Conservation (phyloP, 2,888 invertebrate species). For the Endotricha flammealis region DNA sequence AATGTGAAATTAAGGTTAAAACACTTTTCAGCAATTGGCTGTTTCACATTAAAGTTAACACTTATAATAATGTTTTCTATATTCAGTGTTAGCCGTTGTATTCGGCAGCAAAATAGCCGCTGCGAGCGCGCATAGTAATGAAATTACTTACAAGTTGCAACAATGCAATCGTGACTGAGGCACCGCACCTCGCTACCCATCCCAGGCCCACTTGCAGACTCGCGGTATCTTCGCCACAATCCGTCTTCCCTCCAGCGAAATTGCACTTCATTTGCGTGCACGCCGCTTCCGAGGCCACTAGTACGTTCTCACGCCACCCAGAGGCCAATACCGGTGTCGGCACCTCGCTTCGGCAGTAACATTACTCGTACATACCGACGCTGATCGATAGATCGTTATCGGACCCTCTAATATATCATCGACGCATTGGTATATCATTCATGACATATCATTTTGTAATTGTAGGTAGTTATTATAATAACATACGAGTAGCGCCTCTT, state of each 20-base stretch:
- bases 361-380: constrained; percentile 30
- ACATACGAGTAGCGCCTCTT: constrained; percentile 18
- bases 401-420: constrained; percentile 33
- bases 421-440: constrained; percentile 37
- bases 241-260: constrained; percentile 49
- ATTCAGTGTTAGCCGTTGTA: constrained; percentile 5
- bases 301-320: constrained; percentile 56
- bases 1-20: too few species aligned
- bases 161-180: constrained; percentile 55
- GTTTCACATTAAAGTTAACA: too few species aligned
- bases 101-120: constrained; percentile 14
- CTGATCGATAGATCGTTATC: constrained; percentile 40
- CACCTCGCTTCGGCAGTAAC: constrained; percentile 31
- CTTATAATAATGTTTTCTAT: constrained; percentile 1
- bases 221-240: constrained; percentile 48
- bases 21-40: too few species aligned
- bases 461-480: constrained; percentile 38
- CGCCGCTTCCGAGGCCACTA: constrained; percentile 42
- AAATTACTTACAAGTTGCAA: constrained; percentile 60
- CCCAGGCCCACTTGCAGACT: constrained; percentile 28
- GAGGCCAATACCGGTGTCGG: constrained; percentile 32
- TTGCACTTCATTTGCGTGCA: constrained; percentile 68
- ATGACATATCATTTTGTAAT: constrained; percentile 46
- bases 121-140: constrained; percentile 41
- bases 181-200: constrained; percentile 16